A percentile compares a stretch with the other conserved stretches of the same genome.
Conservation (phyloP, 2,888 invertebrate species). For the Alitta virens region DNA sequence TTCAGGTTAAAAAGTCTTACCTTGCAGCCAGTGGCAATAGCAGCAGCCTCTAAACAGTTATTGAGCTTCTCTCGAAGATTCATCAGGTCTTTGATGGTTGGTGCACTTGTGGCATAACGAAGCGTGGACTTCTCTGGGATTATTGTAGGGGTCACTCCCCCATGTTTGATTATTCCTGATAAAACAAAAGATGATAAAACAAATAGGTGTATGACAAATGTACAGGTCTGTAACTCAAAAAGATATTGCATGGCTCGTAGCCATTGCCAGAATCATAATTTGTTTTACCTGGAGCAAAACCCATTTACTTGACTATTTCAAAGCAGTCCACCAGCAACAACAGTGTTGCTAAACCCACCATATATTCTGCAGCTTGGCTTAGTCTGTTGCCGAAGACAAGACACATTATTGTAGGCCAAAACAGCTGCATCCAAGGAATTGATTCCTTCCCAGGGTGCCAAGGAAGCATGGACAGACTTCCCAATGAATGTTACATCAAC, state of each 20-base stretch:
- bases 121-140: slow-evolving; percentile 46
- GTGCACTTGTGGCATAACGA: slow-evolving; percentile 40
- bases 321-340: no score
- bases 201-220: no score
- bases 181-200: no score
- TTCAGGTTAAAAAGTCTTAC: slow-evolving; percentile 23
- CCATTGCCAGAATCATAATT: no score
- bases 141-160: slow-evolving; percentile 41
- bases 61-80: slow-evolving; percentile 35
- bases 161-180: slow-evolving; percentile 40
- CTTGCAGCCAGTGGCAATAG: slow-evolving; percentile 42
- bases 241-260: no score
- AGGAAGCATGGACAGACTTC: slow-evolving; percentile 27
- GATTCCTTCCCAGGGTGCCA: slow-evolving; percentile 46
- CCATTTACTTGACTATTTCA: no score
- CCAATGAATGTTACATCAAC: slow-evolving; percentile 24
- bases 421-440: slow-evolving; percentile 58
- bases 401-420: slow-evolving; percentile 49
- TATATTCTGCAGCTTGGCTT: slow-evolving; percentile 53
- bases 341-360: slow-evolving; percentile 35
- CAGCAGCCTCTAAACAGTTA: slow-evolving; percentile 44
- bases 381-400: slow-evolving; percentile 53
- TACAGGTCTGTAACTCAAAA: no score
- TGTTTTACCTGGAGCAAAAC: no score
- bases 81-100: slow-evolving; percentile 37